Conservation (phyloP, 2,113 vertebrate species). For the Uria lomvia region DNA sequence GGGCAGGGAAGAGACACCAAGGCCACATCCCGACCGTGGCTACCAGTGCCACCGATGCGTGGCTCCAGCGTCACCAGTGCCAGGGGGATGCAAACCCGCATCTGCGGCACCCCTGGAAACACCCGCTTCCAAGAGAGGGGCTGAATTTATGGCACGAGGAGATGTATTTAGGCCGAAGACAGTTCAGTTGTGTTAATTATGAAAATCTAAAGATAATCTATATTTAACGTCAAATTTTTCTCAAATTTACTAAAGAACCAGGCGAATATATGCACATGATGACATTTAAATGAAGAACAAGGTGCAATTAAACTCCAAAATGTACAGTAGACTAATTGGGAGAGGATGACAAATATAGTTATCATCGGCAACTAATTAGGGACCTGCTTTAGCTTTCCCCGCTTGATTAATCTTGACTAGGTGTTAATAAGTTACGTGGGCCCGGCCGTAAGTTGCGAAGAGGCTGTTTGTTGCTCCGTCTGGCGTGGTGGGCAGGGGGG, state of each 20-base stretch:
- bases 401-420: constrained; percentile 78
- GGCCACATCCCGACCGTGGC: accelerated
- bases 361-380: constrained; percentile 82
- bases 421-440: constrained; percentile 73
- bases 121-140: background rate
- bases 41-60: accelerated
- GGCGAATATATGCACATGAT: constrained; percentile 70
- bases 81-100: background rate
- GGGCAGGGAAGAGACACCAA: background rate
- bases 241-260: constrained; percentile 75
- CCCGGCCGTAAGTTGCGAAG: constrained; percentile 10
- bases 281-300: constrained; percentile 79
- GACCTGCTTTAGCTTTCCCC: constrained; percentile 71
- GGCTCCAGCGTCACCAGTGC: background rate
- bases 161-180: constrained; percentile 71
- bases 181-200: constrained; percentile 78
- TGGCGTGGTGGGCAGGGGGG: background rate
- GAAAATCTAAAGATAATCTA: constrained; percentile 82
- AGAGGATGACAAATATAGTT: constrained; percentile 83
- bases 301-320: constrained; percentile 81
- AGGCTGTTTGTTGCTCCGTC: background rate
- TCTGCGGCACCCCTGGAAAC: background rate
- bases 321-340: constrained; percentile 80
- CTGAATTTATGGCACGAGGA: constrained; percentile 61
- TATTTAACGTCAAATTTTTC: constrained; percentile 79